Evolutionary conservation across 2,888 invertebrate species (phyloP), one percentile per base, ranked within the genome.

Genomic region (Acleris literana): DNA sequence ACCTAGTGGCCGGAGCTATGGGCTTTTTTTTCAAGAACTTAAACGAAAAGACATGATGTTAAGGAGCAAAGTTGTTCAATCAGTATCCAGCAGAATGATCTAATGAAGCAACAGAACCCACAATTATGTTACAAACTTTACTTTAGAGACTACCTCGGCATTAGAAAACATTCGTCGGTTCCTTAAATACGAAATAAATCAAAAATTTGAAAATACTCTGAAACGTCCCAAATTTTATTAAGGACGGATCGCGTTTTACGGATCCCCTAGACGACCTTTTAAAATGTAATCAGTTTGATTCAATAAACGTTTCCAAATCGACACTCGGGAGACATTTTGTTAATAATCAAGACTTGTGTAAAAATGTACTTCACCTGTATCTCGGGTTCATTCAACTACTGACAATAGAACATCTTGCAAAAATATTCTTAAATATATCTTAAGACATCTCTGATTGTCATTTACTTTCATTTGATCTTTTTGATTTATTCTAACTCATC

Each of bases 231-330:
- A 29, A 46, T 57, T 48, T 16, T 33, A 17, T 39, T 39, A 9
- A 1, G 39, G 39, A 39, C 13, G 29, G 6, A 29, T 46, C 18
- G 46, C 16, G 20, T 46, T 61, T 61, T 44, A 18, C 20, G 20
- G 33, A 54, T 33, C 39, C 59, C 51, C 51, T 6, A 39, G 51
- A 33, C 53, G 46, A 39, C 29, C 44, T 29, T 48, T 33, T n/a
- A 51, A 60, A 62, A 48, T 33, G 18, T 58, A 58, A 58, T 62
- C 46, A 46, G 46, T 54, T 61, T 53, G 22, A 59, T 59, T 62
- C 48, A 54, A 54, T 54, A 54, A 62, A 54, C 20, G 54, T 11
- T 48, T 54, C 59, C 22, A 59, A 51, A 51, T 49, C 59, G 51
- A 51, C 22, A 51, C 22, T 33, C 51, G 7, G 16, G 59, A 58